Evolutionary conservation across 2,888 invertebrate species (phyloP), one percentile per base, ranked within the genome.

Genomic region (Eupithecia inturbata): DNA sequence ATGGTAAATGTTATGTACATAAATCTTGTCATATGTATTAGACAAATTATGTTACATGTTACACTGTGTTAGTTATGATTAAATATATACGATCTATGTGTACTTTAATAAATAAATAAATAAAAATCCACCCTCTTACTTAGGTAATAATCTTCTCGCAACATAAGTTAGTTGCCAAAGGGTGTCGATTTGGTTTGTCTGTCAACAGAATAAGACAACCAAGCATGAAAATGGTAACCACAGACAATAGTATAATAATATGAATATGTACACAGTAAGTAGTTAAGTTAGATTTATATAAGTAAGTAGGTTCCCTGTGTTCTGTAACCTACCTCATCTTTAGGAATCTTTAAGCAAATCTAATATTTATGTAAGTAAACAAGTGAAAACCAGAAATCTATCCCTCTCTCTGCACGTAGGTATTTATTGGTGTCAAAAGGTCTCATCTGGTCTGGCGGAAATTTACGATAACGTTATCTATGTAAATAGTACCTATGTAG

Each of bases 361-460:
- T n/a, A n/a, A 45, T 45, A 19, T 41, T 6, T 31, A 49, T 7
- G 10, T 53, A 22, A 12, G 22, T 57, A 57, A n/a, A 64, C 63
- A 33, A 36, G 36, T 64, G 1, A n/a, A 22, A 36, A 33, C 63
- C n/a, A 36, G 33, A 33, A n/a, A 64, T 36, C 62, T 16, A 64
- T 36, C 19, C 33, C n/a, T 10, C 10, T n/a, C 63, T 64, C 63
- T 3, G 63, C 63, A 33, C 63, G 63, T 64, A 64, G 4, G n/a
- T n/a, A 64, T 33, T 64, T 36, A 64, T 64, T 33, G 63, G 9
- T 33, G 33, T 64, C 36, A 64, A 64, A 33, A 64, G 63, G 63
- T 64, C 33, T 63, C 1, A 53, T 19, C 9, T 63, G 33, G 33
- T 28, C 63, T 33, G 63, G 36, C n/a, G 33, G 63, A 64, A 33